Evolutionary conservation across 2,113 vertebrate genomes (phyloP), one percentile per base, ranked within the genome.

Genomic region (Cromileptes altivelis): DNA sequence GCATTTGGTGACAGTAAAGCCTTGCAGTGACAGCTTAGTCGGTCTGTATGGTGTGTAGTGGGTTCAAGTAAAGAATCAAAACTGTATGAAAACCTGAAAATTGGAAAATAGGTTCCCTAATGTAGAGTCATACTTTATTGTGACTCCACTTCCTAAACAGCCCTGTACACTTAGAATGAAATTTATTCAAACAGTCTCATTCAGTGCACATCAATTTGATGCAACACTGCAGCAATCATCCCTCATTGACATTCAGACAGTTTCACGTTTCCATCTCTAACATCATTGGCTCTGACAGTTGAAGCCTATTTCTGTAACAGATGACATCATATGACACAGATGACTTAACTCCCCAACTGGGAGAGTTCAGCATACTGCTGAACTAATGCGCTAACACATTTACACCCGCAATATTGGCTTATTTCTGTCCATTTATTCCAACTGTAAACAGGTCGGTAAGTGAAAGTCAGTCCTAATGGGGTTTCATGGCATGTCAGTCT

Each of bases 141-240:
- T 64, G 55, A n/a, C 55, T 64, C 21, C 69, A 25, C 27, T 81
- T 85, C 72, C 82, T 90, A 65, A 90, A 91, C 63, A 84, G 67
- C 67, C 42, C 52, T 13, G 55, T 62, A 40, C 18, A 76, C 40
- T 62, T 37, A 2, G 68, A 80, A 37, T 58, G 55, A 84, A 71
- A 87, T 82, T 15, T 73, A 85, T 92, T 89, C 84, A 67, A 80
- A 87, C 77, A 71, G 68, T 71, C 67, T 85, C 75, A 86, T 75
- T 91, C 80, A 30, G 62, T 18, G 72, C 78, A 75, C 85, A 82
- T 92, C 81, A 88, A 87, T 89, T 93, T 94, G 93, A 93, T 74
- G 92, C 92, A 92, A 90, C 84, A 86, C 80, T 80, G 85, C 85
- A 65, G 92, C 91, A 93, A 94, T 89, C 89, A 85, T 77, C 58